Percentiles rank a stretch among this genome's conserved stretches.
Conservation (phyloP, 2,113 vertebrate species). For the Willisornis vidua region DNA sequence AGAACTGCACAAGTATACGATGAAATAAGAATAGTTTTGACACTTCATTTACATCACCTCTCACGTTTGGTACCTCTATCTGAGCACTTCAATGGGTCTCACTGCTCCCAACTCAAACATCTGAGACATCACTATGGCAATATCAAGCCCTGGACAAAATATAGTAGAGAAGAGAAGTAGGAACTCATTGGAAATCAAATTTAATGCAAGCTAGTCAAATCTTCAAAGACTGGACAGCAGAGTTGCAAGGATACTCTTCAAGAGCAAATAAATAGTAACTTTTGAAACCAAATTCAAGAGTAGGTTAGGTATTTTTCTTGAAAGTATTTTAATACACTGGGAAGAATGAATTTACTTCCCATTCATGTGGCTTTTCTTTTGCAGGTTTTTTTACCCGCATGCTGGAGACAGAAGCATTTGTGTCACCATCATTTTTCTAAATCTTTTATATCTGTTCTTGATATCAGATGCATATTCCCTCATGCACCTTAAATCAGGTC, state of each 20-base stretch:
- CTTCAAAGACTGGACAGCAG: neutral
- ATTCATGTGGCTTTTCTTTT: neutral
- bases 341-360: neutral
- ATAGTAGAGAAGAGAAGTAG: neutral
- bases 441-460: neutral
- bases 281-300: conserved; percentile 8
- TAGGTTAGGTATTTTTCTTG: neutral
- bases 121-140: neutral
- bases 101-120: neutral
- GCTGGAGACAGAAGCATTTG: neutral
- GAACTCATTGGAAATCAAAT: neutral
- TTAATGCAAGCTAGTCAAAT: neutral
- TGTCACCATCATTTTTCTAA: neutral
- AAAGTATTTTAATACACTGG: neutral
- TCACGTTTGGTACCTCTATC: neutral
- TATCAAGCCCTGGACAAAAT: neutral
- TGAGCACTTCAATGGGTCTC: neutral
- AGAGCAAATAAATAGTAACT: neutral
- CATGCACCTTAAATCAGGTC: neutral
- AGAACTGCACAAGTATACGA: neutral
- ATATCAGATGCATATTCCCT: neutral
- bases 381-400: neutral
- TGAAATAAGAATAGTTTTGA: neutral
- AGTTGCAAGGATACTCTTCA: neutral
- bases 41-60: neutral